phyloP scores from a whole-genome alignment of 2,888 invertebrate genomes.

The Aphidoletes aphidimyza region DNA sequence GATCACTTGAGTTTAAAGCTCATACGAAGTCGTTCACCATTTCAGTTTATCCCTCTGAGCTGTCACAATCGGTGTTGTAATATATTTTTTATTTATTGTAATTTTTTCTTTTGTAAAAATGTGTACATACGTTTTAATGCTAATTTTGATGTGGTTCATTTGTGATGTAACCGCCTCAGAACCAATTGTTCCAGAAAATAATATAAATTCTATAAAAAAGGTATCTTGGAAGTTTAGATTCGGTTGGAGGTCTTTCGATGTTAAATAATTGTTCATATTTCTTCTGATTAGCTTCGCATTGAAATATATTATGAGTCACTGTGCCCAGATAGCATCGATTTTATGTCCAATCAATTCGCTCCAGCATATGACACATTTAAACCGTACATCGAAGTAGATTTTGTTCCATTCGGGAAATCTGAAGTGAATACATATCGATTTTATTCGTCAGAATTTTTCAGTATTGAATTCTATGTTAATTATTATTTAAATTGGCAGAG shows the following conservation, averaged over 20 bases:
- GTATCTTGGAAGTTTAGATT: no score
- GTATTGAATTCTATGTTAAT: neutral
- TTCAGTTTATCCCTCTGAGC: neutral
- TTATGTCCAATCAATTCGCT: constrained; percentile 69
- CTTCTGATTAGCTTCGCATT: constrained; percentile 66
- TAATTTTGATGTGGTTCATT: neutral
- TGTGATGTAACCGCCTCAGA: neutral
- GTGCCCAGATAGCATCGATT: constrained; percentile 72
- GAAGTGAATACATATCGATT: constrained; percentile 65
- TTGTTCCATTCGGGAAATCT: constrained; percentile 76
- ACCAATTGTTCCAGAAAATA: neutral
- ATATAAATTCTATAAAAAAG: no score
- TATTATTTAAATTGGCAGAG: constrained; percentile 59
- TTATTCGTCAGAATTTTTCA: neutral
- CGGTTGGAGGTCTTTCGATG: neutral
- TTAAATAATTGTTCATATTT: neutral
- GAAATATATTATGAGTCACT: constrained; percentile 72
- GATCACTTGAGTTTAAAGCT: neutral
- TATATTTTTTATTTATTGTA: neutral
- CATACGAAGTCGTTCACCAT: neutral
- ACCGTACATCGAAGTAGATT: constrained; percentile 67
- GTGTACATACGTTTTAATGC: neutral
- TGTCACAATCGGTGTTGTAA: neutral
- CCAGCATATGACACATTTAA: constrained; percentile 68
- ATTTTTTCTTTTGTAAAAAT: neutral